A percentile compares a stretch with the other conserved stretches of the same genome.
These are phyloP conservation scores for Dugesia japonica DNA, from an alignment of 2,888 invertebrate species.

Conservation along the genomic window DNA sequence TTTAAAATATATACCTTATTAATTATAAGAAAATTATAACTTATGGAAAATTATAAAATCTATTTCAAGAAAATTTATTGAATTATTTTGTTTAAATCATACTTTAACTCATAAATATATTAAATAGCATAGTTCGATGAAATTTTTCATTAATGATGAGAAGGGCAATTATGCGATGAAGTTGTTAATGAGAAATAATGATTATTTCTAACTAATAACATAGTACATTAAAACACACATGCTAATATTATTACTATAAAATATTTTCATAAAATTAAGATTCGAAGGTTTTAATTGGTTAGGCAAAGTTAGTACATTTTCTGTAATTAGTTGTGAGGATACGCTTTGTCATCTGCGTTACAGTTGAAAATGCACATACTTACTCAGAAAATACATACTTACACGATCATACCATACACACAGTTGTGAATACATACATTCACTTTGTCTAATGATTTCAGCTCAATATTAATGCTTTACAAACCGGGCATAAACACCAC, in stretches of 20 bases:
- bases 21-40: too few species aligned
- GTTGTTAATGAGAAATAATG: not conserved
- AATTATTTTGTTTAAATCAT: too few species aligned
- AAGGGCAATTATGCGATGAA: slow-evolving; percentile 4
- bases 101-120: too few species aligned
- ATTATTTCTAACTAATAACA: slow-evolving; percentile 15
- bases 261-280: not conserved
- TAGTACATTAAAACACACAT: not conserved
- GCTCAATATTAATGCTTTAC: not conserved
- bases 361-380: not conserved
- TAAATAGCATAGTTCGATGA: not conserved
- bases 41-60: too few species aligned
- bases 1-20: too few species aligned
- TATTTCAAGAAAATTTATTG: too few species aligned
- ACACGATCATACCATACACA: not conserved
- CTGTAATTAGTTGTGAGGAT: not conserved
- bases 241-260: not conserved
- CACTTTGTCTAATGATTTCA: not conserved
- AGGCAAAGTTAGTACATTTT: not conserved
- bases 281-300: not conserved
- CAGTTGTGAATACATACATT: not conserved
- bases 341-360: slow-evolving; percentile 9
- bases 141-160: not conserved
- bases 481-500: not conserved
- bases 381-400: not conserved